Percentiles rank a stretch among this genome's conserved stretches.
Conservation (phyloP, 1,140 invertebrate genomes). For the Cheumatopsyche charites region DNA sequence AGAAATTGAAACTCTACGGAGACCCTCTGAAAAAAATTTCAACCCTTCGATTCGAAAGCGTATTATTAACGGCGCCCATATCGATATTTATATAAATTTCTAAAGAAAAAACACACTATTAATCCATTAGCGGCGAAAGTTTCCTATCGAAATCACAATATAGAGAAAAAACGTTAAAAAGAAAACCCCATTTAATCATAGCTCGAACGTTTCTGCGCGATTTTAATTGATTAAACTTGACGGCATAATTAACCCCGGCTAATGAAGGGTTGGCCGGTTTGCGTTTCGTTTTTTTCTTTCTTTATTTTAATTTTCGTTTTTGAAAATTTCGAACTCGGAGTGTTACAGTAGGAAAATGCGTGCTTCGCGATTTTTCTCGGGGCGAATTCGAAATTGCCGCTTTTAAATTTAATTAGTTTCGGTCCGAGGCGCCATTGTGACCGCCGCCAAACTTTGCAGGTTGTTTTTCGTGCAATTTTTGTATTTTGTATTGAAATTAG, state of each 20-base stretch:
- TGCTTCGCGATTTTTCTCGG: neutral
- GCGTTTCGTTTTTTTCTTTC: too few species aligned
- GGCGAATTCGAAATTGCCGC: neutral
- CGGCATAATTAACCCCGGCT: constrained; percentile 15
- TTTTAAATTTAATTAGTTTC: neutral
- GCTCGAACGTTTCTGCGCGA: neutral
- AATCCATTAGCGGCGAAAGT: constrained; percentile 20
- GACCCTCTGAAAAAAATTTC: neutral
- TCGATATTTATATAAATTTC: neutral
- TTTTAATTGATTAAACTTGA: constrained; percentile 26
- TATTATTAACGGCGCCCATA: constrained; percentile 11
- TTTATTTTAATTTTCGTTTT: too few species aligned
- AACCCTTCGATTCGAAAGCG: constrained; percentile 5
- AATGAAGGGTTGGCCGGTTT: neutral
- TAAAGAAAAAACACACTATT: constrained; percentile 2
- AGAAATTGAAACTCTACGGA: neutral
- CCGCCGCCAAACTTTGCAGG: neutral
- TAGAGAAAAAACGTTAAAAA: too few species aligned
- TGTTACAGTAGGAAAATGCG: too few species aligned
- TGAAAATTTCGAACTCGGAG: too few species aligned
- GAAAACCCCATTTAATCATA: too few species aligned
- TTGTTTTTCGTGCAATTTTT: too few species aligned
- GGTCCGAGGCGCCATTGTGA: neutral
- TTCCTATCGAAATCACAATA: neutral
- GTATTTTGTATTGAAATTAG: too few species aligned